phyloP scores from a whole-genome alignment of 2,888 invertebrate species.

The Tuta absoluta region DNA sequence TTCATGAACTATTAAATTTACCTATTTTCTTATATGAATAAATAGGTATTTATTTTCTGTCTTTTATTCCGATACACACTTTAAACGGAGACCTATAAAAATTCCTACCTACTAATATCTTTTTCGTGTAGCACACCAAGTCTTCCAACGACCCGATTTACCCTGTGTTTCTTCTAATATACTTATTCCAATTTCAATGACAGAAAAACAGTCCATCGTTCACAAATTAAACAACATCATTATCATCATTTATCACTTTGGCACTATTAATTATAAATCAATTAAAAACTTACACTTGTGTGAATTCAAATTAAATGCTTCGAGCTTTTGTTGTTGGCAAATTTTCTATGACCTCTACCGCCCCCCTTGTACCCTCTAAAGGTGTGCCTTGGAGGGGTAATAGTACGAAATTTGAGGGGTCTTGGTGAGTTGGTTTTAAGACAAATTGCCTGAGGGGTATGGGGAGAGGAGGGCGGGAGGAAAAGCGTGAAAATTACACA shows the following conservation, averaged over 20 bases:
- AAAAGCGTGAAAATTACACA: conserved; percentile 80
- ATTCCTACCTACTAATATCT: too few relatives aligned
- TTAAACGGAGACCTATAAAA: too few relatives aligned
- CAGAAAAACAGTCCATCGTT: too few relatives aligned
- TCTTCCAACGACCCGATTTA: too few relatives aligned
- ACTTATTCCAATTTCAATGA: too few relatives aligned
- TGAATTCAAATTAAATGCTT: conserved; percentile 52
- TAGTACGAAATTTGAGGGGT: conserved; percentile 35
- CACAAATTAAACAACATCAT: background rate
- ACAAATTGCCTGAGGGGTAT: conserved; percentile 49
- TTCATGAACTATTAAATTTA: too few relatives aligned
- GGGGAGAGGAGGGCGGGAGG: conserved; percentile 51
- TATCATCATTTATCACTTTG: conserved; percentile 8
- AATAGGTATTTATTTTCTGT: too few relatives aligned
- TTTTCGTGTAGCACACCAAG: too few relatives aligned
- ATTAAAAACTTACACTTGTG: conserved; percentile 59
- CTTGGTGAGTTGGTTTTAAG: conserved; percentile 43
- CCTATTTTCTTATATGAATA: too few relatives aligned
- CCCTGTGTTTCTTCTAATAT: too few relatives aligned
- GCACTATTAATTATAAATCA: conserved; percentile 52
- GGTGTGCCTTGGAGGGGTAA: conserved; percentile 29
- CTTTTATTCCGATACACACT: too few relatives aligned
- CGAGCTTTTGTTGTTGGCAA: conserved; percentile 39
- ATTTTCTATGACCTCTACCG: conserved; percentile 35
- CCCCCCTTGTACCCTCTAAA: conserved; percentile 32